Base-by-base conservation (phyloP, 2,888 invertebrate species). In the Apodemia duryi region DNA sequence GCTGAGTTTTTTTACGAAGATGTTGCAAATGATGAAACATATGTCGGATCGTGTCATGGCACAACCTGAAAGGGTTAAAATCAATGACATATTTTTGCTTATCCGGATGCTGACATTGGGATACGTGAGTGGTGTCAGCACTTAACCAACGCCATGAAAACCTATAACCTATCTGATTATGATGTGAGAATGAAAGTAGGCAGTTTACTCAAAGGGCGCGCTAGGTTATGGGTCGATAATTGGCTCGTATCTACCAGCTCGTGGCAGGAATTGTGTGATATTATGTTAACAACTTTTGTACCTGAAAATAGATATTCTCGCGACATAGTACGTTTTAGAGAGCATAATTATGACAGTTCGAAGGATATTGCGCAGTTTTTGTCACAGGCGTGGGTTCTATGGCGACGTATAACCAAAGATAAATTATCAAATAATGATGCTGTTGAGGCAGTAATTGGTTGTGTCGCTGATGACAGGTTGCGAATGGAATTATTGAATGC, bases 301-400 rank as follows among this genome's bases (percentile, higher is more conserved):
- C 77, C 75, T 0, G 76, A 78, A 65, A 74, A 67, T 38, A 52
- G 77, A 2, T 78, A 78, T 62, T 77, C 75, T 0, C 70, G 74
- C 0, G 78, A 77, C 38, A 65, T 78, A 5, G 1, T 74, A 0
- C 64, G 54, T 3, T 77, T 76, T 62, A 64, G 74, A 46, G 75
- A 77, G 61, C 75, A 77, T 65, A n/a, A 2, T 41, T 77, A 73
- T 11, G 73, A 75, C 35, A 10, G 35, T 10, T 63, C 70, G 1
- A 74, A 75, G 38, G 72, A 75, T 32, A 74, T 77, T 10, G 62
- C 75, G 0, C 69, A 78, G 28, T 78, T 72, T 57, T 51, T 78
- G n/a, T 73, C 76, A 13, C 72, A 67, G 32, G 68, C 75, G 0
- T 77, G 78, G 77, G 64, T 76, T 1, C 60, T 76, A 11, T 77